Evolutionary conservation across 2,113 vertebrate genomes (phyloP), one percentile per base, ranked within the genome.

Genomic region (Rhineura floridana): DNA sequence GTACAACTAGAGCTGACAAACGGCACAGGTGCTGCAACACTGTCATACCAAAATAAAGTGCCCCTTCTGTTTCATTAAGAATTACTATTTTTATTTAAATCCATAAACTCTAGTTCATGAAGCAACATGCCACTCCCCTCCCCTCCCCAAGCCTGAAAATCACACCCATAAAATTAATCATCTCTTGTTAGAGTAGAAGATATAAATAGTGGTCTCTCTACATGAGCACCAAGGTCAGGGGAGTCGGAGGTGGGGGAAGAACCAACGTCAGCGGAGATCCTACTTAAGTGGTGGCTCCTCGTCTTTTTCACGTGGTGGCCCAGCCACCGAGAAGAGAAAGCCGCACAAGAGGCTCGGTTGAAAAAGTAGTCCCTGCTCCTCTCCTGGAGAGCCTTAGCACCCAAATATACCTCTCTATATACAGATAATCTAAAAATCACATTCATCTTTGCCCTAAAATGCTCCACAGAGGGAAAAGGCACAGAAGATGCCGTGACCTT

Each of bases 401-500:
- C 81, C 81, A 83, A 28, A 88, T 67, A 76, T 39, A 39, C 15
- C 1, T 69, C 81, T 77, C 25, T 83, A 83, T 83, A 88, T 88
- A 83, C 81, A 88, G 44, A 88, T 67, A 77, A 88, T 25, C 80
- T 63, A 83, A 46, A 52, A 77, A 76, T 88, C 87, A 88, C 87
- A 88, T 88, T 88, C 46, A n/a, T 52, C 2, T 86, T 81, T 39
- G n/a, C 23, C 72, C 25, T 52, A 30, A 52, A 52, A 3, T 7
- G 13, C 59, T 83, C 42, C 44, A 5, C 25, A 30, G 21, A 23
- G 33, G 67, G 59, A 76, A 83, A 50, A 4, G 3, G 70, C 63
- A 39, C 81, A 76, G 80, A 25, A 19, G 55, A 25, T 36, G 50
- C 50, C 23, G 42, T 4, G 59, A 28, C 28, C 17, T 33, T 83